Evolutionary conservation across 2,888 invertebrate species (phyloP).

Genomic region (Diaprepes abbreviatus): DNA sequence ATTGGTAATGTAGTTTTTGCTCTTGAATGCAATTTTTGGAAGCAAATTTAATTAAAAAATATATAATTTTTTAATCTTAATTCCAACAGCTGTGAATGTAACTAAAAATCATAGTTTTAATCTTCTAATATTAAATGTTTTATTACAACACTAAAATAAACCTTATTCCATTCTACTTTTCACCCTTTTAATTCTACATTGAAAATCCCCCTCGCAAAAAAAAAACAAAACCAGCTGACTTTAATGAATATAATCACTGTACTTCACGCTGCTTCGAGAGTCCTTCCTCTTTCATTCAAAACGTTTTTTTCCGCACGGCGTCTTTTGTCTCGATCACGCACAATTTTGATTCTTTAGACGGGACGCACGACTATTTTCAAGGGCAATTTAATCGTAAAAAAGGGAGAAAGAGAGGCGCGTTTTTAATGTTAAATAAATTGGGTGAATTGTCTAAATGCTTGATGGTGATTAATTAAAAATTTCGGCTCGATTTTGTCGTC

Average conservation of each 20-base stretch:
- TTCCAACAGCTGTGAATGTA: no score
- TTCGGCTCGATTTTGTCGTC: neutral
- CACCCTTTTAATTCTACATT: constrained; percentile 10
- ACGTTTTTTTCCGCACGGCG: constrained; percentile 26
- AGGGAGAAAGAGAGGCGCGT: constrained; percentile 8
- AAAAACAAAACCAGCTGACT: constrained; percentile 46
- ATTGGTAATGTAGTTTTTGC: no score
- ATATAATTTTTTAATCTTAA: no score
- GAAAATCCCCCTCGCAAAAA: constrained; percentile 1
- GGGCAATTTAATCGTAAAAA: constrained; percentile 43
- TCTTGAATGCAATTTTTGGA: no score
- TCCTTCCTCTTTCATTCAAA: constrained; percentile 38
- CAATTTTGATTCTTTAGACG: constrained; percentile 46
- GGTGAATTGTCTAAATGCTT: constrained; percentile 4
- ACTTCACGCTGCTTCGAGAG: constrained; percentile 38
- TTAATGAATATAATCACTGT: constrained; percentile 45
- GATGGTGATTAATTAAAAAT: constrained; percentile 31
- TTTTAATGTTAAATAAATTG: constrained; percentile 33
- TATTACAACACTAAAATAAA: neutral
- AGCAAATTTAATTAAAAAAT: no score
- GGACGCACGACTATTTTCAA: constrained; percentile 46
- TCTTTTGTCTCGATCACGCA: constrained; percentile 48
- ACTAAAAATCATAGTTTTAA: no score
- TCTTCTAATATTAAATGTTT: neutral
- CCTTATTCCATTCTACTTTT: constrained; percentile 6